These are phyloP conservation scores for Argynnis bischoffii DNA, from an alignment of 2,888 invertebrate species.

Conservation along the genomic window DNA sequence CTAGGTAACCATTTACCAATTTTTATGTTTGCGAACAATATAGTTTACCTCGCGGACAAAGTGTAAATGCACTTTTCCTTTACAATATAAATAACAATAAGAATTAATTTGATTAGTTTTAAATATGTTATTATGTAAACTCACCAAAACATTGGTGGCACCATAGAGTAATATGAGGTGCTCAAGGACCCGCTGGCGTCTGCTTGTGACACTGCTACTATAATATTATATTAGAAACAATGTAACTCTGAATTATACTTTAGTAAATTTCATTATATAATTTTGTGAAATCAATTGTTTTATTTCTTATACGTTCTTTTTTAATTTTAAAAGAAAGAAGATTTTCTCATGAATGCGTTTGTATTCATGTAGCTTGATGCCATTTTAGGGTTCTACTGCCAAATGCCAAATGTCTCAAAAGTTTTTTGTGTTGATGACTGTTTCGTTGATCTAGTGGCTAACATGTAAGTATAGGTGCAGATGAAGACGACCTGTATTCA, in stretches of 20 bases:
- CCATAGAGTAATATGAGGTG: constrained; percentile 10
- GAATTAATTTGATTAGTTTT: constrained; percentile 1
- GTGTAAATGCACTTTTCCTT: neutral
- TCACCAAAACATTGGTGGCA: constrained; percentile 9
- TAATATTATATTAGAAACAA: constrained; percentile 52
- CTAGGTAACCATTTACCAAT: too few species aligned
- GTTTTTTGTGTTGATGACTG: too few species aligned
- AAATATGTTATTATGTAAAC: constrained; percentile 2
- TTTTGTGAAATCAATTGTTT: constrained; percentile 56
- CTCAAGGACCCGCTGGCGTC: constrained; percentile 14
- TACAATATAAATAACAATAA: neutral
- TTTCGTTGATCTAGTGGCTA: too few species aligned
- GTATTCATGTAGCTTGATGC: neutral
- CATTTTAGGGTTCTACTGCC: too few species aligned
- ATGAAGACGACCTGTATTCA: too few species aligned
- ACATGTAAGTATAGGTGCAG: too few species aligned
- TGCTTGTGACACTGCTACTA: constrained; percentile 45
- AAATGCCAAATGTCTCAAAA: too few species aligned
- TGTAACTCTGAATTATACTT: constrained; percentile 47
- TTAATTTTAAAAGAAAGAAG: neutral
- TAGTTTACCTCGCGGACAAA: neutral
- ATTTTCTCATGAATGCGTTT: neutral
- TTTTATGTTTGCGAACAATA: too few species aligned
- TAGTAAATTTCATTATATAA: constrained; percentile 60
- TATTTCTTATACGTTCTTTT: constrained; percentile 39